Evolutionary conservation across 2,113 vertebrate species (phyloP).

Genomic region (Psettodes erumei): DNA sequence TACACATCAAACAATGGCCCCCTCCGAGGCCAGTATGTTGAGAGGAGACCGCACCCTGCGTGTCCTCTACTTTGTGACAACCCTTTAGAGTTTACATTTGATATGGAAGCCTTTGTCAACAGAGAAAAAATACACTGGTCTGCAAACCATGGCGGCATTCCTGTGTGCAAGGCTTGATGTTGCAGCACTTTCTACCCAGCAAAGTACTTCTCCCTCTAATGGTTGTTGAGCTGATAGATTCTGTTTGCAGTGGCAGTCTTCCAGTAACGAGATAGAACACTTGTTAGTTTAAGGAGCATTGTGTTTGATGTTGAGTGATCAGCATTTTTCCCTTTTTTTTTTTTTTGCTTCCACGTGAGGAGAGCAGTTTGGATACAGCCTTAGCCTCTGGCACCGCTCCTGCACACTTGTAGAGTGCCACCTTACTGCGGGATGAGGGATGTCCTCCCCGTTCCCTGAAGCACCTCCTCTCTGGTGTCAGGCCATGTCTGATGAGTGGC

Average conservation of each 20-base stretch:
- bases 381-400: not conserved
- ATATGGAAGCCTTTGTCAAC: conserved; percentile 52
- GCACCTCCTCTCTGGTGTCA: conserved; percentile 76
- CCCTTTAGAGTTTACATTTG: conserved; percentile 49
- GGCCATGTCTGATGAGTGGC: conserved; percentile 74
- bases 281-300: not conserved
- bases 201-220: not conserved
- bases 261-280: not conserved
- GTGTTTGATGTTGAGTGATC: conserved; percentile 1
- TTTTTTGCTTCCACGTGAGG: not conserved
- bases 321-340: not conserved
- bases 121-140: conserved; percentile 1
- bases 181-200: not conserved
- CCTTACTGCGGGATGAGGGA: conserved; percentile 38
- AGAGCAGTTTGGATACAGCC: conserved; percentile 11
- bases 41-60: conserved; percentile 54
- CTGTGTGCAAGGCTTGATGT: not conserved
- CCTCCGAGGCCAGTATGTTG: conserved; percentile 12
- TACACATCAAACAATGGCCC: conserved; percentile 58
- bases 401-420: conserved; percentile 2
- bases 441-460: conserved; percentile 41
- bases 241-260: not conserved
- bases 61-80: conserved; percentile 44
- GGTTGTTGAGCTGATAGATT: not conserved
- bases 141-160: conserved; percentile 24